A percentile compares a stretch with the other conserved stretches of the same genome.
Evolutionary conservation across 2,113 vertebrate genomes (phyloP).

Genomic region (Microcebus murinus): DNA sequence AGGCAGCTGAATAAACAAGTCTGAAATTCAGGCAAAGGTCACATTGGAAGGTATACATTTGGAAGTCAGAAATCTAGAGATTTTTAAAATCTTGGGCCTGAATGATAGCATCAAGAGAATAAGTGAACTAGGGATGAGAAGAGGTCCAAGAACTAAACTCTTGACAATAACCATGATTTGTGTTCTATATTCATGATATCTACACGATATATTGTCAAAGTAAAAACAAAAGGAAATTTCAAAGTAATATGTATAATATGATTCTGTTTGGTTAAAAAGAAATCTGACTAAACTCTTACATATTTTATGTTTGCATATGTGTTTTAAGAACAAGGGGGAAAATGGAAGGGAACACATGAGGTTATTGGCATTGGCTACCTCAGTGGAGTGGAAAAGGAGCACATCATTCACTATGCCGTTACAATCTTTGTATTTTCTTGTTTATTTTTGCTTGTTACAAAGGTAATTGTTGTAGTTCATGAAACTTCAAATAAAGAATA

Average conservation of each 20-base stretch:
- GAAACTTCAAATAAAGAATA: background rate
- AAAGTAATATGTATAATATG: background rate
- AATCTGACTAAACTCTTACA: background rate
- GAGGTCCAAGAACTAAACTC: fast-evolving
- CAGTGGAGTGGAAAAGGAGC: background rate
- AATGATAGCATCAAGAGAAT: background rate
- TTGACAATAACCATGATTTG: background rate
- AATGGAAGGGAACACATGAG: background rate
- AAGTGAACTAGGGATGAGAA: background rate
- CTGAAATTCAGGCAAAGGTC: background rate
- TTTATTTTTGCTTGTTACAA: background rate
- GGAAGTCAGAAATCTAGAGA: background rate
- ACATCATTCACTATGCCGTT: background rate
- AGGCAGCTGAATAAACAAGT: no score
- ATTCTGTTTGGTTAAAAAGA: background rate
- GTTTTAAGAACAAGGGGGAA: background rate
- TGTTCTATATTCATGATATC: background rate
- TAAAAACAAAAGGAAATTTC: background rate
- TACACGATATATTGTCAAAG: background rate
- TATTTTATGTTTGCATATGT: background rate
- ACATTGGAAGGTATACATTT: background rate
- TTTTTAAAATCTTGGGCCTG: background rate
- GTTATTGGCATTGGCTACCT: background rate
- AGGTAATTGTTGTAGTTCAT: background rate
- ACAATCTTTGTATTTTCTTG: background rate